Base-by-base conservation (phyloP, 2,888 invertebrate genomes). In the Habroteleia sp. region DNA sequence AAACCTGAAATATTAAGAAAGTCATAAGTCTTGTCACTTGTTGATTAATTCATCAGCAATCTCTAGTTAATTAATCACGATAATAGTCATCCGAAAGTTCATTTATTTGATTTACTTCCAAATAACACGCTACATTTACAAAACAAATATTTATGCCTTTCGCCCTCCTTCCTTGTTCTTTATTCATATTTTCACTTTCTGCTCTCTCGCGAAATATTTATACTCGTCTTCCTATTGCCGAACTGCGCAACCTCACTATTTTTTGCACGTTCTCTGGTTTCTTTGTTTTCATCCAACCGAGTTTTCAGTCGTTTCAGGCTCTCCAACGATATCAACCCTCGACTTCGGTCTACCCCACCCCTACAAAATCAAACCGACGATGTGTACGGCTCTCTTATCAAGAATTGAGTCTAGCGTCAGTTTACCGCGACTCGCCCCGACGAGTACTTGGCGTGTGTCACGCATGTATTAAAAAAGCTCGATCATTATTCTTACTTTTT, bases 271-370 rank as follows among this genome's bases (percentile, higher is more conserved):
- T 14, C 37, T 8, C 10, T 35, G 5, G 46, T 46, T 37, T 60
- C 27, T 37, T 27, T 65, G 42, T 52, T 52, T 42, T 52, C 25
- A 65, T 50, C 41, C 31, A 17, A 20, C 46, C 27, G 20, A 39
- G 54, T 16, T 54, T 39, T 46, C 16, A 66, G 46, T 56, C 39
- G 39, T 68, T 50, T 68, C 27, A 72, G 66, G 46, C 31, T 33
- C 58, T 62, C 46, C 27, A 35, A 8, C 62, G 33, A 33, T 62
- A 68, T 42, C 60, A 50, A 66, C 85, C 76, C 85, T 83, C 41
- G 84, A 82, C 71, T 83, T 75, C 84, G 82, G 27, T 83, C 83
- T 68, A 82, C 50, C 58, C 75, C 31, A 39, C 42, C 78, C 65
- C 60, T 50, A 27, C 37, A 58, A 39, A 42, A 69, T 69, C 50